Evolutionary conservation across 2,113 vertebrate genomes (phyloP).

Genomic region (Mungos mungo): DNA sequence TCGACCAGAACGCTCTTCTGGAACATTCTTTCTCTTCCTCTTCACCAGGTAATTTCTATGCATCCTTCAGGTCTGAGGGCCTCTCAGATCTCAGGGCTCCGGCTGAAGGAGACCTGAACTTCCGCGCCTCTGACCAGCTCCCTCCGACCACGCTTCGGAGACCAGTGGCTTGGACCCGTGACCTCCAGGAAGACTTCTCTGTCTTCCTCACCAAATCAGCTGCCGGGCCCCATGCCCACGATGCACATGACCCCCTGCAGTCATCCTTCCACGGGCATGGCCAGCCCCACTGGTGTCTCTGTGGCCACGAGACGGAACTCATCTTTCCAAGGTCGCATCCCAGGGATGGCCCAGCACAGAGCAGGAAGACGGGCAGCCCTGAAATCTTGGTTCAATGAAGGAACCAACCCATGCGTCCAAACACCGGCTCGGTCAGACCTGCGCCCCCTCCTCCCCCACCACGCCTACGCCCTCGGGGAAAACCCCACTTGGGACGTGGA

Average conservation of each 20-base stretch:
- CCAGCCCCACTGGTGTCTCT: accelerated
- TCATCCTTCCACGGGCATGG: not conserved
- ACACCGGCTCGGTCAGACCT: not conserved
- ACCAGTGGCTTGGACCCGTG: too few species aligned
- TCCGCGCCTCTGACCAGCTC: not conserved
- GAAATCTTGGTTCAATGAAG: not conserved
- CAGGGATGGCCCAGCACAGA: accelerated
- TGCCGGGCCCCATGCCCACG: not conserved
- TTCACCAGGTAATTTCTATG: not conserved
- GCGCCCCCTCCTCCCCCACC: accelerated
- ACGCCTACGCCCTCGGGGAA: not conserved
- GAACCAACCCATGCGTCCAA: not conserved
- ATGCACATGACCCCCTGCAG: not conserved
- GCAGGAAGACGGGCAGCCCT: not conserved
- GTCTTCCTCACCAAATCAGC: not conserved
- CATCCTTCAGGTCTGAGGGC: not conserved
- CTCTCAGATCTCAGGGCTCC: too few species aligned
- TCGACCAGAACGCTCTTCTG: not conserved
- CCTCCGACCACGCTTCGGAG: not conserved
- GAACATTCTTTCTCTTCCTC: not conserved
- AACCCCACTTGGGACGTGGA: not conserved
- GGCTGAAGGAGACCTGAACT: not conserved
- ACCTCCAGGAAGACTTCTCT: too few species aligned
- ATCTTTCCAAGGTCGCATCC: too few species aligned
- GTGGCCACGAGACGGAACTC: too few species aligned